A percentile compares a stretch with the other conserved stretches of the same genome.
Evolutionary conservation across 35 echinoderm and acorn worm genomes (phyloP).

Genomic region (Lytechinus variegatus): DNA sequence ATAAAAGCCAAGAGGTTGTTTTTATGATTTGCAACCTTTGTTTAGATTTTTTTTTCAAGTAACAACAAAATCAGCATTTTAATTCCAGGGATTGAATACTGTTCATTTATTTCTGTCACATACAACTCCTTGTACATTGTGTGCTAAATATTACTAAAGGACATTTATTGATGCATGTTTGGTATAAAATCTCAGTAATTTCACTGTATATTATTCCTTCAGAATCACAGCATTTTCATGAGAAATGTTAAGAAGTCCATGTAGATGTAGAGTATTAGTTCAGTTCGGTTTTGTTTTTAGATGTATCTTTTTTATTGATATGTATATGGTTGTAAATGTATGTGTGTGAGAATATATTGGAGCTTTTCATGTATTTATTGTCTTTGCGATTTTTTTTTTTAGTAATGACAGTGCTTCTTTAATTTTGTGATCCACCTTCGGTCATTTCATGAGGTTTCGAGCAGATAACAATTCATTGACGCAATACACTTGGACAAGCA

Average conservation of each 20-base stretch:
- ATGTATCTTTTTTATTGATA: not conserved
- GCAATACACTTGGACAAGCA: not conserved
- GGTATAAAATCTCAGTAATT: not conserved
- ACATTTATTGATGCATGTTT: not conserved
- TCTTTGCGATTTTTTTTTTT: not conserved
- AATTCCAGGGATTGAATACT: not conserved
- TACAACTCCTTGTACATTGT: not conserved
- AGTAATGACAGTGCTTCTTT: not conserved
- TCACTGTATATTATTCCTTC: too few relatives aligned
- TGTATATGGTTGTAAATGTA: not conserved
- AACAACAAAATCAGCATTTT: not conserved
- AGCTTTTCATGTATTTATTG: not conserved
- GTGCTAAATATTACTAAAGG: not conserved
- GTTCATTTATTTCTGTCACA: not conserved
- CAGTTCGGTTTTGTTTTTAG: not conserved
- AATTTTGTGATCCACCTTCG: not conserved
- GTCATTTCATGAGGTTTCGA: not conserved
- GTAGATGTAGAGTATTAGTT: not conserved
- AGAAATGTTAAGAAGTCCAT: too few relatives aligned
- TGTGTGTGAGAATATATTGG: conserved; percentile 2
- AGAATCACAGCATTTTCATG: too few relatives aligned
- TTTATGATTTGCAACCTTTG: not conserved
- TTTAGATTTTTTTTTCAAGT: not conserved
- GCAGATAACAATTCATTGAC: not conserved
- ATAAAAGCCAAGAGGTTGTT: not conserved